Conservation (phyloP, 2,113 vertebrate species). For the Mormoops blainvillei region DNA sequence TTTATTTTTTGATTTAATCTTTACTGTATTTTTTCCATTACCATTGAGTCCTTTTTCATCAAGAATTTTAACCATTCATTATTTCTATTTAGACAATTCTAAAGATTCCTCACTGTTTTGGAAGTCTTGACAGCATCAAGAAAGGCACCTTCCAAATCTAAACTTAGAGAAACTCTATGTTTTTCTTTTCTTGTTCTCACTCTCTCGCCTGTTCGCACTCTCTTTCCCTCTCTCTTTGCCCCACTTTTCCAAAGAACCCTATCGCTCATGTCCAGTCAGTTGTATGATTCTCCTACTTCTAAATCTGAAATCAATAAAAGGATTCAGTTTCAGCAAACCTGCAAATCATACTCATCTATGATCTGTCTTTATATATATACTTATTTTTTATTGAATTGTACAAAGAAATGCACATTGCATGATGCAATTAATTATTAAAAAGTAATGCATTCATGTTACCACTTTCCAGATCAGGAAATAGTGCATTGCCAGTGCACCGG, state of each 20-base stretch:
- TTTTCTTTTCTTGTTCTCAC: not conserved
- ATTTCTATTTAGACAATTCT: not conserved
- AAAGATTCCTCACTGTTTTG: not conserved
- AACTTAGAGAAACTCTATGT: not conserved
- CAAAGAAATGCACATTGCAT: not conserved
- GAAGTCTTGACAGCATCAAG: not conserved
- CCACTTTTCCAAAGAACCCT: not conserved
- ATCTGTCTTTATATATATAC: not conserved
- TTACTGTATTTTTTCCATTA: too few relatives aligned
- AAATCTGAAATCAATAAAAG: not conserved
- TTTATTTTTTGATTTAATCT: too few relatives aligned
- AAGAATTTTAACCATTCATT: not conserved
- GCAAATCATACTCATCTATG: not conserved
- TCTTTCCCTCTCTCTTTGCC: not conserved
- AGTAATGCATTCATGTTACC: not conserved
- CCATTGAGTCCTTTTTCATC: not conserved
- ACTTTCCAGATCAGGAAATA: not conserved
- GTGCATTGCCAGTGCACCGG: not conserved
- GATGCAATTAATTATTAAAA: not conserved
- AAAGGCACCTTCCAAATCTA: not conserved
- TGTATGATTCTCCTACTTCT: not conserved
- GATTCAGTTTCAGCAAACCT: not conserved
- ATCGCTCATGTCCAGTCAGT: not conserved
- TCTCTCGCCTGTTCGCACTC: not conserved
- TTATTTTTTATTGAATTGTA: not conserved